Evolutionary conservation across 2,113 vertebrate genomes (phyloP), one percentile per base, ranked within the genome.

Genomic region (Alectura lathami): DNA sequence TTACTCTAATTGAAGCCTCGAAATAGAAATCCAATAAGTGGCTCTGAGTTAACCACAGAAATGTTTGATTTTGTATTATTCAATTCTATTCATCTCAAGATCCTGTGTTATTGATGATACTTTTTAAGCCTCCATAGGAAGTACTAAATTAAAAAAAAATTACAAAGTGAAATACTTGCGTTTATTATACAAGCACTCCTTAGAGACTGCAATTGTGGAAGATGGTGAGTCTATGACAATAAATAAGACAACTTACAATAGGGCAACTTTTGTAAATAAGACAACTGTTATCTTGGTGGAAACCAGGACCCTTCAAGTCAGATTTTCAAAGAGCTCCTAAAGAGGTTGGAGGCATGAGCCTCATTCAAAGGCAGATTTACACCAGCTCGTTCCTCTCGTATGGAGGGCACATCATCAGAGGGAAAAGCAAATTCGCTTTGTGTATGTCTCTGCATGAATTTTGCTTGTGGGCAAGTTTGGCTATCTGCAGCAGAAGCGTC

Each of bases 1-100:
- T 91, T 94, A 78, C n/a, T 82, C 42, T 95, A 94, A 91, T 43
- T 93, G 89, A 95, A 86, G 68, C 43, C 75, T 93, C 88, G 91
- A 89, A 93, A 88, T 93, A 94, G 85, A 95, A 93, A 84, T 64
- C 47, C 10, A 91, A 83, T 93, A 88, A 80, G 88, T 74, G 76
- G 3, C 64, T 90, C 22, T 62, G 73, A 85, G 70, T 74, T 63
- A 82, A 69, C 60, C 74, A 87, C 30, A 94, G 53, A 95, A 72
- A 68, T 87, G 11, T 78, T 95, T 93, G 60, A 81, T 94, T 96
- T 88, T 6, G 0, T 80, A 74, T 81, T 89, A 64, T 83, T 89
- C 63, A 89, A 2, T 80, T 80, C 63, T 67, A 34, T 48, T 86
- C 16, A 47, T 89, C 50, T 83, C 50, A 93, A 83, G 68, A 78